Evolutionary conservation across 1,140 invertebrate genomes (phyloP).

Genomic region (Drosophila kepulauana): DNA sequence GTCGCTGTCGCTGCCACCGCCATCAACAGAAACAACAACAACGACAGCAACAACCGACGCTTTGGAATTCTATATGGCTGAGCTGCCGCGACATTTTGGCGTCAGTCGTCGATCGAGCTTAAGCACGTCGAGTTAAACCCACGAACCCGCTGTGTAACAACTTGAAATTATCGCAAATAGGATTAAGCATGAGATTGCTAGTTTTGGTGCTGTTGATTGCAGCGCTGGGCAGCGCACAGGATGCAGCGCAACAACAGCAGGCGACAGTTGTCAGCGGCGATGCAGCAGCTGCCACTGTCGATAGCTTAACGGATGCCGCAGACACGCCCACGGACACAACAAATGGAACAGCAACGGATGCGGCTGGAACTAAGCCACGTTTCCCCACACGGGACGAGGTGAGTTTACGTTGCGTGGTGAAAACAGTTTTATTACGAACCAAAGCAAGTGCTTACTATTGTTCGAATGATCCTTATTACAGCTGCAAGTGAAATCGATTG

Average conservation of each 20-base stretch:
- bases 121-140: conserved; percentile 38
- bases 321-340: background rate
- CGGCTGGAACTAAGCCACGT: conserved; percentile 9
- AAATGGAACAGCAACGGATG: background rate
- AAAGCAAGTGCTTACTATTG: no score
- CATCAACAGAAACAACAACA: background rate
- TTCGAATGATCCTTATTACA: no score
- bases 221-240: conserved; percentile 43
- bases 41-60: no score
- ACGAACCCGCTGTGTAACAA: no score
- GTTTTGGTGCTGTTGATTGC: conserved; percentile 57
- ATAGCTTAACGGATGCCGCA: background rate
- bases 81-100: conserved; percentile 30
- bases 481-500: no score
- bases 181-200: conserved; percentile 54
- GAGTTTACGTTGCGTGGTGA: conserved; percentile 7
- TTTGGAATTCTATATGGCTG: conserved; percentile 74
- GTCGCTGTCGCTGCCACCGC: background rate
- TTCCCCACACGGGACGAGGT: conserved; percentile 48
- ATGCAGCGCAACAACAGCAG: background rate
- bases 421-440: no score
- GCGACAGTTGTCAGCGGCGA: conserved; percentile 13
- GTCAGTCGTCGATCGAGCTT: conserved; percentile 66
- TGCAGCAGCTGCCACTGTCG: conserved; percentile 8
- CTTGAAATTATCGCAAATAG: background rate